Evolutionary conservation across 1,140 invertebrate species (phyloP), one percentile per base, ranked within the genome.

Genomic region (Ceratina australensis): DNA sequence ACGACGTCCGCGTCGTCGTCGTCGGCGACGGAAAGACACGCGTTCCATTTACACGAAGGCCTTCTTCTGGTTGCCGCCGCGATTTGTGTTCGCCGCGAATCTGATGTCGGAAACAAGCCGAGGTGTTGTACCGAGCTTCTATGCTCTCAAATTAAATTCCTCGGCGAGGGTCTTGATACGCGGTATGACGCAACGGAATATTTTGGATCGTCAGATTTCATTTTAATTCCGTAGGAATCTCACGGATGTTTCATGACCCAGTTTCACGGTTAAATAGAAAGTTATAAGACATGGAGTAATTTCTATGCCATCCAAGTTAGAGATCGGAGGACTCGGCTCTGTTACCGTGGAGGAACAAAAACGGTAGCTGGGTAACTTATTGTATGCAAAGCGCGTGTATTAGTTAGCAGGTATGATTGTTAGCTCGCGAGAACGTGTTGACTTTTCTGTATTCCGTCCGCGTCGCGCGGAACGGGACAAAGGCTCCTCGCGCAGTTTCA

Each of bases 11-110:
- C 33, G 33, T 42, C 52, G n/a, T 22, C 16, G 33, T 4, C 61
- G 22, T 15, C 50, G 72, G 24, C 22, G 72, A 18, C 71, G 71
- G 59, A 26, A 56, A 42, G 61, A 66, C 72, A 57, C 72, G 33
- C 72, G 72, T 74, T 20, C 26, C 72, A 24, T 74, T 74, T 74
- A 47, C 72, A 20, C 72, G 28, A 59, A 59, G 10, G 33, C 33
- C 54, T 47, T n/a, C 28, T n/a, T 42, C 33, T n/a, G 54, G 3
- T 16, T 26, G 33, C 20, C 16, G 33, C 54, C 68, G 68, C 33
- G 68, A 71, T 71, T 71, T 59, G 15, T 15, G 52, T n/a, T 54
- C 47, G 52, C 52, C 52, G 52, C n/a, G 33, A 42, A 42, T 42
- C 33, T 42, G 33, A 42, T 42, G 33, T 42, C 33, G 10, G 33